Conservation (phyloP, 1,140 invertebrate species). For the Lanistes nyassanus region DNA sequence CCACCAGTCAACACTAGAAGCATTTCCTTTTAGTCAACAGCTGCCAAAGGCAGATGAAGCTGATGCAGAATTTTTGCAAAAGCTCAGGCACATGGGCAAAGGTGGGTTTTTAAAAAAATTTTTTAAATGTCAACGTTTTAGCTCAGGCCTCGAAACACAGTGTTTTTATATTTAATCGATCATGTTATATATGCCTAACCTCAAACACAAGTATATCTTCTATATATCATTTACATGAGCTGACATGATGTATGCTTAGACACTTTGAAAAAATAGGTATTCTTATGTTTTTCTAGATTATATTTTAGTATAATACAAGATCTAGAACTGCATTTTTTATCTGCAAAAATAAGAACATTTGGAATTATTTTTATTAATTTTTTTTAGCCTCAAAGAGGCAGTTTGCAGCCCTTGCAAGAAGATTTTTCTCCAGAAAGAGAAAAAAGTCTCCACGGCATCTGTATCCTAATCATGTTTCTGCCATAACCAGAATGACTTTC, state of each 20-base stretch:
- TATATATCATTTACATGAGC: no score
- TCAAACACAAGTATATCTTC: no score
- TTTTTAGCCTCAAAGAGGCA: slow-evolving; percentile 56
- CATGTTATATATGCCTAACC: no score
- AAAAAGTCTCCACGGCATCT: slow-evolving; percentile 51
- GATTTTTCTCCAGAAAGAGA: slow-evolving; percentile 50
- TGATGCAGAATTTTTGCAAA: slow-evolving; percentile 80
- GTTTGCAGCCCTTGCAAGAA: slow-evolving; percentile 55
- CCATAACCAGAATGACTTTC: no score
- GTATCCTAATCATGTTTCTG: slow-evolving; percentile 41
- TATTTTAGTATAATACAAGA: no score
- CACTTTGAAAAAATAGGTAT: no score
- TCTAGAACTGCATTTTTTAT: background rate
- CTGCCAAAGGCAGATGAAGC: slow-evolving; percentile 73
- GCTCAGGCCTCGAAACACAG: no score
- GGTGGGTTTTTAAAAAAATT: no score
- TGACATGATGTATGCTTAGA: no score
- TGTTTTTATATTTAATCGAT: no score
- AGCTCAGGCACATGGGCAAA: slow-evolving; percentile 89
- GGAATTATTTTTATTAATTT: background rate
- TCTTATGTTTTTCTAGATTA: background rate
- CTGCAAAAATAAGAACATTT: background rate
- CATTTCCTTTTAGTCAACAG: slow-evolving; percentile 66
- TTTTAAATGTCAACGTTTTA: no score
- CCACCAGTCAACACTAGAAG: slow-evolving; percentile 57